These are phyloP conservation scores for Furcifer pardalis DNA, from an alignment of 2,797 vertebrate species.

Conservation along the genomic window DNA sequence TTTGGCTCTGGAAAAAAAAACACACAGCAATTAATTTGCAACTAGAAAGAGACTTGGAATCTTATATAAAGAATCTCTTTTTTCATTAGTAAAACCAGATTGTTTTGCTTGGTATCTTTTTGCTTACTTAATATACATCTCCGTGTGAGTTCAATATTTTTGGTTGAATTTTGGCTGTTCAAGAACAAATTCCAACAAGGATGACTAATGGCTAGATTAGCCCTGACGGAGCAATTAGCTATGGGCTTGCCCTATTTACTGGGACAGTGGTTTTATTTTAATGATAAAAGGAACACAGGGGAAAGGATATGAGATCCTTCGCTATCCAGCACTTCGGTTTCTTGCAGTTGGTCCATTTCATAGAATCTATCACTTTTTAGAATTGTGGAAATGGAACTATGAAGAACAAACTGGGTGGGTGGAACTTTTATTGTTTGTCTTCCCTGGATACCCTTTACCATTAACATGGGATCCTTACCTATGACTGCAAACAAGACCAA, in stretches of 20 bases:
- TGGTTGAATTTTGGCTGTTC: background rate
- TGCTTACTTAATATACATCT: background rate
- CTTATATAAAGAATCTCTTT: background rate
- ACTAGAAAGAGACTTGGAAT: background rate
- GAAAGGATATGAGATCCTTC: background rate
- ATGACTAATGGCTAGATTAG: background rate
- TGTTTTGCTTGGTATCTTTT: background rate
- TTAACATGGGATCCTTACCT: background rate
- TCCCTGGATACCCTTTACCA: background rate
- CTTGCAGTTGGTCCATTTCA: background rate
- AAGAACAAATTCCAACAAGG: background rate
- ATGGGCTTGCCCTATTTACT: background rate
- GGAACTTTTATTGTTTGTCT: background rate
- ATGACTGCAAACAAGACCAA: background rate
- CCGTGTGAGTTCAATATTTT: background rate
- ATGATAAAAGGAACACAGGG: background rate
- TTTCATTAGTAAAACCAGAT: background rate
- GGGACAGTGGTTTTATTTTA: background rate
- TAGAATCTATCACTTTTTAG: background rate
- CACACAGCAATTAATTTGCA: background rate
- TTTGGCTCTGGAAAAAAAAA: background rate
- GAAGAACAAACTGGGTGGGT: no score
- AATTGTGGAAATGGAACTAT: background rate
- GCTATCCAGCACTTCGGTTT: background rate
- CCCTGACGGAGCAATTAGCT: background rate